Percentiles rank a stretch among this genome's conserved stretches.
Evolutionary conservation across 2,113 vertebrate species (phyloP).

Genomic region (Callithrix jacchus): DNA sequence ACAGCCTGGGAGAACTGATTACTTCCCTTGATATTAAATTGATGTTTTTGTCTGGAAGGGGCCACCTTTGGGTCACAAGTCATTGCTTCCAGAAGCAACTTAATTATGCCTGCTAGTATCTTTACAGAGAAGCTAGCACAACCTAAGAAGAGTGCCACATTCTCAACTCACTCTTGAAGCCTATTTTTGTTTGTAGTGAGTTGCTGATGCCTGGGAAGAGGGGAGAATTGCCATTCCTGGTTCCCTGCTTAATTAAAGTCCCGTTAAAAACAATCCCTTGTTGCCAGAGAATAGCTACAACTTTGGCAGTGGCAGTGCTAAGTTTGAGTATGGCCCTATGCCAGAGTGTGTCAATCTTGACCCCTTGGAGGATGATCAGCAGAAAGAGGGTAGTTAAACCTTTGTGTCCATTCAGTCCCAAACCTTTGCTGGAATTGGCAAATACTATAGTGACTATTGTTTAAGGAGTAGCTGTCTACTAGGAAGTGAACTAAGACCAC

Average conservation of each 20-base stretch:
- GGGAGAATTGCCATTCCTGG: not conserved
- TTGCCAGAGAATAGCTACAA: slow-evolving; percentile 45
- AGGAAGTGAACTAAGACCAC: slow-evolving; percentile 11
- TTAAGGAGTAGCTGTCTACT: slow-evolving; percentile 34
- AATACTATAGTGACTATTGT: slow-evolving; percentile 37
- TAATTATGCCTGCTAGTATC: slow-evolving; percentile 27
- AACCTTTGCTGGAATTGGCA: slow-evolving; percentile 30
- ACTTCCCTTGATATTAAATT: slow-evolving; percentile 58
- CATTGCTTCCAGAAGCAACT: slow-evolving; percentile 48
- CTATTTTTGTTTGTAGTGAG: slow-evolving; percentile 37
- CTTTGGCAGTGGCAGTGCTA: slow-evolving; percentile 35
- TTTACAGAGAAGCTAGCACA: slow-evolving; percentile 18
- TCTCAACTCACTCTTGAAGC: slow-evolving; percentile 1
- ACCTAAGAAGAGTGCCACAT: not conserved
- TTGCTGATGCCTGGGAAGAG: slow-evolving; percentile 35
- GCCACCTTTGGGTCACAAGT: slow-evolving; percentile 43
- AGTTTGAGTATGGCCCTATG: not conserved
- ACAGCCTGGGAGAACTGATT: slow-evolving; percentile 49
- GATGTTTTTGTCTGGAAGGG: slow-evolving; percentile 57
- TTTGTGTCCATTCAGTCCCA: not conserved
- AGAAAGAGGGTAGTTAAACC: slow-evolving; percentile 35
- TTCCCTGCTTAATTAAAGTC: slow-evolving; percentile 61
- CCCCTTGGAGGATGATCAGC: slow-evolving; percentile 17
- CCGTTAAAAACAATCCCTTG: slow-evolving; percentile 27
- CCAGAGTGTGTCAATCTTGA: slow-evolving; percentile 21